Evolutionary conservation across 2,888 invertebrate species (phyloP), one percentile per base, ranked within the genome.

Genomic region (Gymnosoma rotundatum): DNA sequence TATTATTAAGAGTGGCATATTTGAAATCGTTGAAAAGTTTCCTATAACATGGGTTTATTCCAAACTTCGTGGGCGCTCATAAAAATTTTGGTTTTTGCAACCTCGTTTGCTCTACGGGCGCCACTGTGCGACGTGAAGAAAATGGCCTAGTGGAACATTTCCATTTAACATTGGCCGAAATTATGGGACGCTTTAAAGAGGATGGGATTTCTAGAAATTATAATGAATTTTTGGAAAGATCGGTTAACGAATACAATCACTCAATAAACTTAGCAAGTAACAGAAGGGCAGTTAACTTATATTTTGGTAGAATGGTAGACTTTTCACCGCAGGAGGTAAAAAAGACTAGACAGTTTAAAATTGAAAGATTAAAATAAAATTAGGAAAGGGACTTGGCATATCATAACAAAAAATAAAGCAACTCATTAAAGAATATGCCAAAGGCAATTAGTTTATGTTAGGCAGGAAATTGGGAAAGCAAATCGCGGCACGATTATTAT

Each of bases 141-240:
- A 56, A 4, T 75, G 48, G 18, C 48, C 58, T 58, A 58, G 21
- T 58, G 5, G 45, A 70, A 20, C n/a, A 54, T 12, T 69, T 56
- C 48, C 87, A 87, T 54, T 87, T 86, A 0, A 87, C 86, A 9
- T 21, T 87, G 0, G 60, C 82, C 0, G 86, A 87, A 69, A 86
- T 87, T 16, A 70, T 83, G 76, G 75, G 87, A 66, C 87, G 86
- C 32, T 50, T 85, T 6, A 87, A 86, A 76, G 25, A 58, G 1
- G 75, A 83, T n/a, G 70, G 70, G 6, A 50, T 38, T 16, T 38
- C 73, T 21, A 81, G 81, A 12, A 60, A 50, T 12, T 85, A 86
- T 48, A 73, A 85, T n/a, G n/a, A n/a, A 63, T 25, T 87, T n/a
- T 50, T 87, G 3, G 78, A 83, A 56, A 50, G 80, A 56, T 69